Conservation (phyloP, 2,113 vertebrate species). For the Sinosuthora webbiana region DNA sequence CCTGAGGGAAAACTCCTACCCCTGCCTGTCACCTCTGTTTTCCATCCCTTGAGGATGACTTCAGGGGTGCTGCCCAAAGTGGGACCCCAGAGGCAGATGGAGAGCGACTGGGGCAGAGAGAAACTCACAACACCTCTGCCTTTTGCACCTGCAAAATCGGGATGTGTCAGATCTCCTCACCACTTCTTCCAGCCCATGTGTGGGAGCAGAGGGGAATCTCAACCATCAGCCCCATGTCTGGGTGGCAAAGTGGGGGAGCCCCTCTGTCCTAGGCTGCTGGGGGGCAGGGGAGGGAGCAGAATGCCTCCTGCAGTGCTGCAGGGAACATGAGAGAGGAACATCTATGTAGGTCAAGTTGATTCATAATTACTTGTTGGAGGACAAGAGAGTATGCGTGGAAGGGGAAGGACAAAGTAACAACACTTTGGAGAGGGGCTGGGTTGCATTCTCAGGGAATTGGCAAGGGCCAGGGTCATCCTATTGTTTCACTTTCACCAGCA, state of each 20-base stretch:
- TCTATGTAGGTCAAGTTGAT: background rate
- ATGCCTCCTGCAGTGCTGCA: accelerated
- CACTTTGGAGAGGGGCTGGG: background rate
- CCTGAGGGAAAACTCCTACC: background rate
- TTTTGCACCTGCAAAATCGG: background rate
- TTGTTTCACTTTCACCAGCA: background rate
- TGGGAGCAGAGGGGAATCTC: background rate
- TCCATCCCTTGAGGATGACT: background rate
- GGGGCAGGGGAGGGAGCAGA: background rate
- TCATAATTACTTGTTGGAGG: background rate
- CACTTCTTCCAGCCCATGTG: background rate
- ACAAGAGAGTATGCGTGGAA: background rate
- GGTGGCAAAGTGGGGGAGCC: background rate
- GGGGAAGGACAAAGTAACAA: background rate
- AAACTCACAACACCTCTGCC: background rate
- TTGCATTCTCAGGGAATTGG: background rate
- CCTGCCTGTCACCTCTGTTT: background rate
- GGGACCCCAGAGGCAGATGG: background rate
- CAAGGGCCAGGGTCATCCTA: background rate
- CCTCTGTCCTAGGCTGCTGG: accelerated
- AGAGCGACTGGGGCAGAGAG: background rate
- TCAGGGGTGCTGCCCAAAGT: background rate
- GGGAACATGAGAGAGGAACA: background rate
- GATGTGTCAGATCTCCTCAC: background rate
- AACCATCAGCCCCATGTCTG: background rate